Conservation (phyloP, 2,113 vertebrate species). For the Phocoena phocoena region DNA sequence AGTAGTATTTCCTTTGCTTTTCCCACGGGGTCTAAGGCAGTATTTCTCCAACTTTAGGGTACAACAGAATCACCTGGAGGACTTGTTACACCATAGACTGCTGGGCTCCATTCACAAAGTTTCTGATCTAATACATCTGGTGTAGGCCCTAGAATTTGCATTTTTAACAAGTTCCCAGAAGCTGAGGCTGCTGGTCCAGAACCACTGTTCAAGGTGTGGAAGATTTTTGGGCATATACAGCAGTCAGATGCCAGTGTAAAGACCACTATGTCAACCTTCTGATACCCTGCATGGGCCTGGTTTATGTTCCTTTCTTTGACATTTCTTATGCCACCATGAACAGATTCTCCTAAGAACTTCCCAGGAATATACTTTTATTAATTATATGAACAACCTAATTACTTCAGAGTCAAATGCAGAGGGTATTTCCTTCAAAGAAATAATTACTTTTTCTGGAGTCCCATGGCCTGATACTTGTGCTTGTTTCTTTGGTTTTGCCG, state of each 20-base stretch:
- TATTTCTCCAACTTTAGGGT: background rate
- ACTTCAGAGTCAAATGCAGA: background rate
- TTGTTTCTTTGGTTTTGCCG: background rate
- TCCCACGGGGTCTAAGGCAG: background rate
- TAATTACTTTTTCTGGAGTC: background rate
- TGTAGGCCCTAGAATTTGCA: background rate
- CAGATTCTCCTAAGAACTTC: background rate
- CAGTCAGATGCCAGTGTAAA: background rate
- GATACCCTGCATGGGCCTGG: too few relatives aligned
- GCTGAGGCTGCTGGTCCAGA: background rate
- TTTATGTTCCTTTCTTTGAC: background rate
- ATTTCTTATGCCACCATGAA: background rate
- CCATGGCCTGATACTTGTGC: background rate
- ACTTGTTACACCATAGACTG: background rate
- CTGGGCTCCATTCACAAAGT: background rate
- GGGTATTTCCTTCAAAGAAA: background rate
- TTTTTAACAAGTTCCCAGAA: slow-evolving; percentile 1
- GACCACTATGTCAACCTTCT: background rate
- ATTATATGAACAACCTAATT: slow-evolving; percentile 15
- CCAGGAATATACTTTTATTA: background rate
- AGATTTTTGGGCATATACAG: background rate
- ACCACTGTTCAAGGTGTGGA: background rate
- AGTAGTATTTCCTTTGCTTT: too few relatives aligned
- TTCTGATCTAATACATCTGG: background rate
- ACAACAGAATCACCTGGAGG: background rate